Evolutionary conservation across 2,888 invertebrate species (phyloP), one percentile per base, ranked within the genome.

Genomic region (Hypselothyrea guttata): DNA sequence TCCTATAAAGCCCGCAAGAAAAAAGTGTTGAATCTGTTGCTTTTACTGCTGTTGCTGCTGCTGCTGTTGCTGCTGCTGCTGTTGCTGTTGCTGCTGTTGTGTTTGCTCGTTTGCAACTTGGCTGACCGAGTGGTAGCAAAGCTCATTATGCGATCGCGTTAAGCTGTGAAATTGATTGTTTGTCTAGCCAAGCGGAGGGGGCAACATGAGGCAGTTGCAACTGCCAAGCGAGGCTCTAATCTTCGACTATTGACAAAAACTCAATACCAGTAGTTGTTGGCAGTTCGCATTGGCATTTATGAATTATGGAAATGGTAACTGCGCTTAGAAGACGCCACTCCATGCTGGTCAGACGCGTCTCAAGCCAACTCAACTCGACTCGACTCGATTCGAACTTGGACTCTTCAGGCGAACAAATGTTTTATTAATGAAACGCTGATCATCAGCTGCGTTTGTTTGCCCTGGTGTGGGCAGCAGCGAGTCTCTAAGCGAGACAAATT

Each of bases 111-210:
- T 72, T 63, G 82, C 83, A 70, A 69, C 71, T 77, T 47, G 41
- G 31, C 9, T 54, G 59, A 55, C 42, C 65, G 52, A 35, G 52
- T 8, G 12, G 27, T 35, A 15, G 51, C 47, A 41, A 73, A 73
- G 75, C 82, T 86, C 82, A 87, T 87, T 87, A 86, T 87, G 71
- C 84, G 82, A 86, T 87, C 84, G 87, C 87, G 87, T 87, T 87
- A 86, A 88, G 87, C 87, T 87, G 87, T 87, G 88, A 87, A 87
- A 86, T 86, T 79, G 72, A 74, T 77, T 86, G 87, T 84, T 84
- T 86, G 74, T 52, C 63, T 60, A 69, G 62, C 59, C 64, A 67
- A 35, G 3, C 42, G 28, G 27, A n/a, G 35, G 56, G 9, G 40
- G 28, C 31, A 46, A 34, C 42, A 33, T 13, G 35, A 40, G 53